Conservation (phyloP, 2,113 vertebrate species). For the Fregetta grallaria region DNA sequence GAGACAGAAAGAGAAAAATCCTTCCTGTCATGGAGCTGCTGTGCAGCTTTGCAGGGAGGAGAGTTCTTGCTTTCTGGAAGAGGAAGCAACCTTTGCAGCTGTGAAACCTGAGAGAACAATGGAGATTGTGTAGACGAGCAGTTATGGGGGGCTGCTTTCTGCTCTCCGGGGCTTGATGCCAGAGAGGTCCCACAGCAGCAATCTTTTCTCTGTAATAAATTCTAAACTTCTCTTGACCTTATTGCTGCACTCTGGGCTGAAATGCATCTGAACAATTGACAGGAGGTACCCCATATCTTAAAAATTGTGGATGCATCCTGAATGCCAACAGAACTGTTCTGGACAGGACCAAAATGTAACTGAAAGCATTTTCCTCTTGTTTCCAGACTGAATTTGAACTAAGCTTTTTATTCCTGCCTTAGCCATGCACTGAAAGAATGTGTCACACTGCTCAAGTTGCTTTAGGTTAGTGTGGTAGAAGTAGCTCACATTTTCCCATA, state of each 20-base stretch:
- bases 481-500: not conserved
- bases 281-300: not conserved
- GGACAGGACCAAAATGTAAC: not conserved
- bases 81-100: slow-evolving; percentile 54
- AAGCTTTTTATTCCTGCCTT: not conserved
- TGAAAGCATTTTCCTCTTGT: not conserved
- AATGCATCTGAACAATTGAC: not conserved
- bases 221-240: slow-evolving; percentile 37
- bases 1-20: not conserved
- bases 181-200: slow-evolving; percentile 28
- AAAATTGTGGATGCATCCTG: not conserved
- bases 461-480: not conserved
- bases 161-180: not conserved
- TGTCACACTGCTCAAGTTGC: not conserved
- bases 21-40: not conserved
- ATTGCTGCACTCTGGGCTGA: not conserved
- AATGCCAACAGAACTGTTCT: not conserved
- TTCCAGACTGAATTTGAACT: not conserved
- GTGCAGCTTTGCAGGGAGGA: not conserved
- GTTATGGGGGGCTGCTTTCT: slow-evolving; percentile 1
- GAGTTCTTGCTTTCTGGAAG: not conserved
- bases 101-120: slow-evolving; percentile 63
- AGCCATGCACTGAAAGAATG: not conserved
- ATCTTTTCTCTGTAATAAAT: slow-evolving; percentile 24
- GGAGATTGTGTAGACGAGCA: not conserved